A percentile compares a stretch with the other conserved stretches of the same genome.
phyloP scores from a whole-genome alignment of 2,888 invertebrate genomes.

The Pristionchus exspectatus region DNA sequence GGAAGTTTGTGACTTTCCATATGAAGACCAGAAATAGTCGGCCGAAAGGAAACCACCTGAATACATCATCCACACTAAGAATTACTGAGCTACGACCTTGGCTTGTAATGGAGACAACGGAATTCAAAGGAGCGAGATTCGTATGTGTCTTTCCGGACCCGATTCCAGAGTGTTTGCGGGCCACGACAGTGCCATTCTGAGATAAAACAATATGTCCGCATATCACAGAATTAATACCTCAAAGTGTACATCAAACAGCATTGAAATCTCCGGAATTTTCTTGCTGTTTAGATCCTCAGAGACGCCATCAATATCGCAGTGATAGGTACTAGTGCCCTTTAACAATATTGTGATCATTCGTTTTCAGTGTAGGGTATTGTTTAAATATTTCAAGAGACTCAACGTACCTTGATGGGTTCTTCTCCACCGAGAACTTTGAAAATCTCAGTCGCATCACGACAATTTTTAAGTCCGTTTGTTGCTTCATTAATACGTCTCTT shows the following conservation, averaged over 20 bases:
- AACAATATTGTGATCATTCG: too few species aligned
- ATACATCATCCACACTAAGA: neutral
- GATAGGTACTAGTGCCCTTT: neutral
- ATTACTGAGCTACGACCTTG: neutral
- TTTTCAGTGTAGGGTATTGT: too few species aligned
- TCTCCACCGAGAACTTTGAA: neutral
- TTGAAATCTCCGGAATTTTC: neutral
- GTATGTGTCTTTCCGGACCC: neutral
- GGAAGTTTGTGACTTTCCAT: neutral
- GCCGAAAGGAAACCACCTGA: neutral
- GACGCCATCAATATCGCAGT: neutral
- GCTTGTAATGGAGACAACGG: neutral
- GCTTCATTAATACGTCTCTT: neutral
- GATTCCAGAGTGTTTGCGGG: neutral
- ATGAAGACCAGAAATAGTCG: neutral
- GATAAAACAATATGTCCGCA: neutral
- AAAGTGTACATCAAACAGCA: neutral
- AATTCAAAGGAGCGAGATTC: neutral
- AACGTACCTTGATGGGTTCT: neutral
- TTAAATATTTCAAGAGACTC: too few species aligned
- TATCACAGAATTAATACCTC: neutral
- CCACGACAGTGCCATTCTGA: neutral
- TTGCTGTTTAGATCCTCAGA: neutral
- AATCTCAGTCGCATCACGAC: neutral
- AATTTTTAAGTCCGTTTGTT: neutral